Evolutionary conservation across 2,797 vertebrate genomes (phyloP), one percentile per base, ranked within the genome.

Genomic region (Platalea minor): DNA sequence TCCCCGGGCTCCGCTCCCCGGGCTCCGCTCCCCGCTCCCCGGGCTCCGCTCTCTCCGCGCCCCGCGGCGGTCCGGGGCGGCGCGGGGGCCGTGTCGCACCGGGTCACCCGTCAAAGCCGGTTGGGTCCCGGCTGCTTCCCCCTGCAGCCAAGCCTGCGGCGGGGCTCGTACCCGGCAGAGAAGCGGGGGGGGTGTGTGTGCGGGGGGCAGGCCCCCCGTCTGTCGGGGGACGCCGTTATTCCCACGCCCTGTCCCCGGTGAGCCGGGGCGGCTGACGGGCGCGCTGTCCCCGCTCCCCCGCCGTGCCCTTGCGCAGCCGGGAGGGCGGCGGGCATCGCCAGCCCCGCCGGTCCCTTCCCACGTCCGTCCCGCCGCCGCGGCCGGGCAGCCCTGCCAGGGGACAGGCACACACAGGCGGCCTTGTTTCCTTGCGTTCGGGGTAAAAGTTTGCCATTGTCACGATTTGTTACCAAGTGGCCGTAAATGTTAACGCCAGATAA

Each of bases 181-280:
- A 35, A 13, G 41, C 13, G 41, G 41, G 12, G 41, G 6, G 60
- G 10, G n/a, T 6, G 35, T 23, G 29, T 25, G 59, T 10, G 41
- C 28, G 7, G 9, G 24, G 43, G 19, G 7, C 20, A 43, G 25
- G 48, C 7, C 18, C 28, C 65, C n/a, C 50, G 59, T 61, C 84
- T 45, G 67, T 54, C 77, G 46, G 60, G 95, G 88, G 48, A 31
- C 35, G 15, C 70, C 90, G 92, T 60, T 85, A 33, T 96, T 97
- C 95, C 95, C 97, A 95, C 80, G 72, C 79, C 85, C 29, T 39
- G 50, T 67, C 74, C 88, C 80, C 80, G 31, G 70, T 28, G 90
- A 69, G 74, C 85, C 70, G 65, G 67, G 51, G 94, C 97, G 97
- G 95, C 94, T 96, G 94, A 92, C 43, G 82, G 81, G 48, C 75